Conservation (phyloP, 2,888 invertebrate genomes). For the Epirrita christyi region DNA sequence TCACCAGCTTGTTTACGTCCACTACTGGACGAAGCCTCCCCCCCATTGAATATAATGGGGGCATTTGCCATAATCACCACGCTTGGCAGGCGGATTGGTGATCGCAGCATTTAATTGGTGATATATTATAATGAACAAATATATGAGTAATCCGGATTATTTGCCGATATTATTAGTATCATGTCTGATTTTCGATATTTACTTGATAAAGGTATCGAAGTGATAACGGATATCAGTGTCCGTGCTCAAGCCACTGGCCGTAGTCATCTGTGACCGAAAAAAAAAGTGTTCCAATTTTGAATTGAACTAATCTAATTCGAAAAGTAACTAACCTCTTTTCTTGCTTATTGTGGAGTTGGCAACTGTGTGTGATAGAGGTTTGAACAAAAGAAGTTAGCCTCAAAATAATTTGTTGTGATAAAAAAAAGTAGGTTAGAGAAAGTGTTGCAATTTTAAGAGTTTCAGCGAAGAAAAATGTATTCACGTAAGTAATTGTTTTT, state of each 20-base stretch:
- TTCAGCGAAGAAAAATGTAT: conserved; percentile 43
- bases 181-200: conserved; percentile 35
- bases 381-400: no score
- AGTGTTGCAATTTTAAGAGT: not conserved
- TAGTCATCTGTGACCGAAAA: conserved; percentile 17
- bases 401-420: no score
- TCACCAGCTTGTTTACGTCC: no score
- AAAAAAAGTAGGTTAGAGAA: no score
- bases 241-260: conserved; percentile 18
- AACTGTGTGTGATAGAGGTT: not conserved
- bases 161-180: no score
- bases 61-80: no score
- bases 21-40: no score
- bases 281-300: conserved; percentile 19
- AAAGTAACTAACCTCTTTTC: conserved; percentile 6
- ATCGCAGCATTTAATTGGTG: no score
- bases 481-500: conserved; percentile 45
- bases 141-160: not conserved
- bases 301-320: not conserved
- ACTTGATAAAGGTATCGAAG: conserved; percentile 28
- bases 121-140: no score
- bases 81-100: no score
- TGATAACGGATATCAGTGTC: conserved; percentile 37
- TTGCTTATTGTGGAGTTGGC: not conserved
- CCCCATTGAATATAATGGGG: no score